These are phyloP conservation scores for Meganola albula DNA, from an alignment of 2,888 invertebrate species.

Conservation along the genomic window DNA sequence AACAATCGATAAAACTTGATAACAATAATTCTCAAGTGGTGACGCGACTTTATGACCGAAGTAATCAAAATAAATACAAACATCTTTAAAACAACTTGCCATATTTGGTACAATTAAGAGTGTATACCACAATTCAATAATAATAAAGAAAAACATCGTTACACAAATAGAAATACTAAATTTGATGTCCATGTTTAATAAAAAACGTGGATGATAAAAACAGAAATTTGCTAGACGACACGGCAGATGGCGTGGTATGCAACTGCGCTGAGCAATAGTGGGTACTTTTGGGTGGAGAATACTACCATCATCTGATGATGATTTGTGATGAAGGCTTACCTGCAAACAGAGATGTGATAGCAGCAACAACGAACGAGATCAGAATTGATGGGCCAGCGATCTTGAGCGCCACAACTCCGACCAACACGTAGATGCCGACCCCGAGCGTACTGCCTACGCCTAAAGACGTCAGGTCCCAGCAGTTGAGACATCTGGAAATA, in stretches of 20 bases:
- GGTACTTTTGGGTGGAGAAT: no score
- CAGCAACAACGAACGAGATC: constrained; percentile 92
- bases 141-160: no score
- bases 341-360: constrained; percentile 88
- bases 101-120: no score
- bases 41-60: constrained; percentile 13
- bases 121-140: no score
- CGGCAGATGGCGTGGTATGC: no score
- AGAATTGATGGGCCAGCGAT: constrained; percentile 91
- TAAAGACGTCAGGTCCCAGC: constrained; percentile 86
- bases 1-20: constrained; percentile 24
- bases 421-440: constrained; percentile 92
- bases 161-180: no score
- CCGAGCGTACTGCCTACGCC: constrained; percentile 90
- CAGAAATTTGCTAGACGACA: no score
- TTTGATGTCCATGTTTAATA: no score
- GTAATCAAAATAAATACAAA: constrained; percentile 1
- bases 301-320: not conserved
- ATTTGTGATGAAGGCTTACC: constrained; percentile 78
- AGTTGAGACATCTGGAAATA: constrained; percentile 81
- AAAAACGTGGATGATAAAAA: no score
- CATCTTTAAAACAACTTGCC: no score
- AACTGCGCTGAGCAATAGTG: no score
- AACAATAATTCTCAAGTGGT: constrained; percentile 23
- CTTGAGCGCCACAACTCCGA: constrained; percentile 86